Percentiles rank a stretch among this genome's conserved stretches.
These are phyloP conservation scores for Microtus pennsylvanicus DNA, from an alignment of 2,113 vertebrate genomes.

Conservation along the genomic window DNA sequence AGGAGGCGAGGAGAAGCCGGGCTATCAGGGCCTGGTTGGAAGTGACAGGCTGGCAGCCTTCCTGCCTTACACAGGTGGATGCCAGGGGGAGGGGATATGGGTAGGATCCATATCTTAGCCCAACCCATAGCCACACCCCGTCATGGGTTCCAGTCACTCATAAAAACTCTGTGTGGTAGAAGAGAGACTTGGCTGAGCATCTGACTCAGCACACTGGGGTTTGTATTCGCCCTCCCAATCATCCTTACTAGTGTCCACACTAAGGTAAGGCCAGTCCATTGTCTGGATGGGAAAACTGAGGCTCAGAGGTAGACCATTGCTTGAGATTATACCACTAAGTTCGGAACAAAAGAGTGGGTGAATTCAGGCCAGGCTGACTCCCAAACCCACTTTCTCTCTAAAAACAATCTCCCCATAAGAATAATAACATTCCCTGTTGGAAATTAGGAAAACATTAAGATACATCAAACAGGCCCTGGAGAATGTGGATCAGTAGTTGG, in stretches of 20 bases:
- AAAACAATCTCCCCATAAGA: background rate
- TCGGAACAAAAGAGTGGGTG: background rate
- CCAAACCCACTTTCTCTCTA: conserved; percentile 1
- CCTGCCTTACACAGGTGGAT: background rate
- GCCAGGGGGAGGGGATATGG: background rate
- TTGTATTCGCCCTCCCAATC: background rate
- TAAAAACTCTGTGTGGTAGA: fast-evolving
- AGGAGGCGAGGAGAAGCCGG: no score
- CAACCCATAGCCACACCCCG: background rate
- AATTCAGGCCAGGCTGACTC: background rate
- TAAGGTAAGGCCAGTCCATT: no score
- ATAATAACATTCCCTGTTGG: conserved; percentile 1
- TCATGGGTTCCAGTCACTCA: background rate
- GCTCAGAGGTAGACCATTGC: background rate
- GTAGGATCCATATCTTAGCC: background rate
- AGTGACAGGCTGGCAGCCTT: background rate
- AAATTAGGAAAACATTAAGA: conserved; percentile 25
- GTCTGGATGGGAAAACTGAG: background rate
- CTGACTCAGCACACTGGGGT: fast-evolving
- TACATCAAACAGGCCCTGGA: background rate
- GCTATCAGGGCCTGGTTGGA: background rate
- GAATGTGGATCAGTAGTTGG: background rate
- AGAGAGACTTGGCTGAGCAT: background rate
- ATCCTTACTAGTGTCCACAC: background rate
- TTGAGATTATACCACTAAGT: background rate